Percentiles rank a stretch among this genome's conserved stretches.
phyloP scores from a whole-genome alignment of 2,797 vertebrate genomes.

The Naso thynnoides region DNA sequence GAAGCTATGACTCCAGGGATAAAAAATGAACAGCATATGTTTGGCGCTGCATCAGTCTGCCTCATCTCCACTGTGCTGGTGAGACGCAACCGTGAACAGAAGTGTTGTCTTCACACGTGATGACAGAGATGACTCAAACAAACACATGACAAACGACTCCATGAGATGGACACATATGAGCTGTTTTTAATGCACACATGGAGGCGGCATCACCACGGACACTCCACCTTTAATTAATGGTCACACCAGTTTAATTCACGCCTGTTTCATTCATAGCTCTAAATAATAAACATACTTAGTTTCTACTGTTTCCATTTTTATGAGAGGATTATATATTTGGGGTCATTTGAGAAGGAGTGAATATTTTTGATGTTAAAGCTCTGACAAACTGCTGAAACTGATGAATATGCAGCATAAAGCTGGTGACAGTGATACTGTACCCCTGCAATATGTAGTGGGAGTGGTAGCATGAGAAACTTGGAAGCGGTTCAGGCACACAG shows the following conservation, averaged over 20 bases:
- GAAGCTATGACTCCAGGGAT: conserved; percentile 48
- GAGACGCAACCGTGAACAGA: conserved; percentile 47
- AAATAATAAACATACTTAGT: not conserved
- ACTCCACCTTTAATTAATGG: not conserved
- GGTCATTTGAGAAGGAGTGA: conserved; percentile 35
- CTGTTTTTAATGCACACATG: conserved; percentile 8
- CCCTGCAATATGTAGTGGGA: conserved; percentile 74
- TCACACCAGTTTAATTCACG: not conserved
- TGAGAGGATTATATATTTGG: conserved; percentile 6
- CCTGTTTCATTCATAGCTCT: not conserved
- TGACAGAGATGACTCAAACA: conserved; percentile 31
- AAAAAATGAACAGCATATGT: conserved; percentile 63
- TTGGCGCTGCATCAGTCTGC: conserved; percentile 51
- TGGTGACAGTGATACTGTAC: conserved; percentile 60
- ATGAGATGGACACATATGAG: conserved; percentile 3
- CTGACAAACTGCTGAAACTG: conserved; percentile 59
- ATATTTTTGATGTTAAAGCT: conserved; percentile 29
- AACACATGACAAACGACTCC: conserved; percentile 18
- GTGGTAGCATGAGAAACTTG: conserved; percentile 75
- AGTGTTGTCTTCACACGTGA: conserved; percentile 23
- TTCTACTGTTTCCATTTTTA: not conserved
- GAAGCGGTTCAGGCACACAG: conserved; percentile 75
- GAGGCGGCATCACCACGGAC: not conserved
- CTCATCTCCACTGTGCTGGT: conserved; percentile 33
- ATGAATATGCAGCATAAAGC: conserved; percentile 69